These are phyloP conservation scores for Vulpes vulpes DNA, from an alignment of 2,113 vertebrate species.

Conservation along the genomic window DNA sequence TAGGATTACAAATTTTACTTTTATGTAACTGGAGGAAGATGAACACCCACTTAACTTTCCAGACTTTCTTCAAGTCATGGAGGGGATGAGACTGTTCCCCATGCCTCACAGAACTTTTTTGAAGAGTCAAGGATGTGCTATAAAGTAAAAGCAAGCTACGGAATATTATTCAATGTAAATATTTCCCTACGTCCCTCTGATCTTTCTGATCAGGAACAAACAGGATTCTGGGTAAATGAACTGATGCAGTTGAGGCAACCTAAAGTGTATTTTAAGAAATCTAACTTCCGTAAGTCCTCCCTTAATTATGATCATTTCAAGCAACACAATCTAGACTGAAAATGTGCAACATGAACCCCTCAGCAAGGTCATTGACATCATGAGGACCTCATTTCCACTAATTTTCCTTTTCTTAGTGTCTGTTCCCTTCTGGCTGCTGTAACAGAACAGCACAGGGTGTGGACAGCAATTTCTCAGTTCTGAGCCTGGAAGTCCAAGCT, in stretches of 20 bases:
- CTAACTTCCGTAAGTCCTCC: too few species aligned
- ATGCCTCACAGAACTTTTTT: not conserved
- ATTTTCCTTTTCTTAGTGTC: not conserved
- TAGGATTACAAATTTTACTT: not conserved
- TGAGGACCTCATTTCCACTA: conserved; percentile 38
- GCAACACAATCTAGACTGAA: conserved; percentile 61
- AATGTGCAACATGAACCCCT: conserved; percentile 65
- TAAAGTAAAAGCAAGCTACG: not conserved
- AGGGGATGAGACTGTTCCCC: not conserved
- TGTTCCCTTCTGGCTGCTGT: not conserved
- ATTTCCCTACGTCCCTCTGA: not conserved
- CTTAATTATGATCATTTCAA: not conserved
- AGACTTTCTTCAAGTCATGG: not conserved
- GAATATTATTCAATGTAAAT: not conserved
- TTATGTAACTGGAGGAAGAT: not conserved
- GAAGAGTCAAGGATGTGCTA: not conserved
- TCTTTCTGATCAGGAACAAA: conserved; percentile 62
- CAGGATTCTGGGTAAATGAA: conserved; percentile 76
- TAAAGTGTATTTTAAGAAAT: too few species aligned
- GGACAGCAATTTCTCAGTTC: not conserved
- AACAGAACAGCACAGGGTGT: not conserved
- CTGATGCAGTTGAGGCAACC: conserved; percentile 12
- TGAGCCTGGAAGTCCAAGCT: not conserved
- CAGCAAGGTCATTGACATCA: conserved; percentile 59
- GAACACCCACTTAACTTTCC: too few species aligned